A percentile compares a stretch with the other conserved stretches of the same genome.
Evolutionary conservation across 2,113 vertebrate species (phyloP).

Genomic region (Thamnophis sirtalis): DNA sequence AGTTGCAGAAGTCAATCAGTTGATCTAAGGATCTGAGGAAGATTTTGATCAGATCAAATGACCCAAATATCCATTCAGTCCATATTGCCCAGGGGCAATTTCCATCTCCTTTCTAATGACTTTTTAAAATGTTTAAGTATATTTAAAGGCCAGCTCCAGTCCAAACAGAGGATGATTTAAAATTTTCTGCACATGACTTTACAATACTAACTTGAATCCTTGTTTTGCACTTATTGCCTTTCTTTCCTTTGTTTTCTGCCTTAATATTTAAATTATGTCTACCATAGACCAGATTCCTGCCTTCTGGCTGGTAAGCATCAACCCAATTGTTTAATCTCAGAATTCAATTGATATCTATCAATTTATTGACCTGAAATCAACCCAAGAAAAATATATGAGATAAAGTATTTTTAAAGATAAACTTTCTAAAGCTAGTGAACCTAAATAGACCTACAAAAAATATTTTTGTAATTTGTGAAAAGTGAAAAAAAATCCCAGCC

Average conservation of each 20-base stretch:
- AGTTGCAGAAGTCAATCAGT: background rate
- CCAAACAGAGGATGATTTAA: background rate
- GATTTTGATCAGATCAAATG: background rate
- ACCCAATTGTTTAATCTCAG: background rate
- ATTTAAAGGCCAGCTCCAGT: background rate
- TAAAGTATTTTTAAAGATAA: background rate
- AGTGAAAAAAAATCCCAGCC: background rate
- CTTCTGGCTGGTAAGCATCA: background rate
- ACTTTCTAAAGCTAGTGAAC: background rate
- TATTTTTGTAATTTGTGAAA: background rate
- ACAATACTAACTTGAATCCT: background rate
- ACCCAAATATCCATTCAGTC: background rate
- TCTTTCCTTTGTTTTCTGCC: background rate
- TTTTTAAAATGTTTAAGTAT: background rate
- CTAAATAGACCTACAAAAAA: background rate
- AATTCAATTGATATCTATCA: background rate
- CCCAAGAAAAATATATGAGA: background rate
- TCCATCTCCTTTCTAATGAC: background rate
- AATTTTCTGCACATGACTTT: background rate
- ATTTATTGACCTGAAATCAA: background rate
- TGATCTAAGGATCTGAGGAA: background rate
- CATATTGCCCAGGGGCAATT: background rate
- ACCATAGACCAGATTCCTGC: background rate
- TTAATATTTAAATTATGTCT: background rate
- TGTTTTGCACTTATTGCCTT: no score